Evolutionary conservation across 2,888 invertebrate genomes (phyloP).

Genomic region (Eupithecia dodoneata): DNA sequence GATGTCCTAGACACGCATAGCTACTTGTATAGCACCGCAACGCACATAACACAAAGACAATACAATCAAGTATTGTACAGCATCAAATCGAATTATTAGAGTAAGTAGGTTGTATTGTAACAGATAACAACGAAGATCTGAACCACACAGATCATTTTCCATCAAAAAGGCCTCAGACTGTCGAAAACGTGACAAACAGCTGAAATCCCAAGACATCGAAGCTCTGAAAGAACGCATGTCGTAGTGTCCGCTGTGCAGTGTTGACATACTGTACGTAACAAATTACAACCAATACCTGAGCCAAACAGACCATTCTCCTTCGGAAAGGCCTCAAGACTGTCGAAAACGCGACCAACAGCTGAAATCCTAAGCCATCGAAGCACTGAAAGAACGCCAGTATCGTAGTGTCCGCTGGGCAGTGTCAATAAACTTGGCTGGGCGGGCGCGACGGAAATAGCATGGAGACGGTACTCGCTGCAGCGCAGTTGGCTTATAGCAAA

Average conservation of each 20-base stretch:
- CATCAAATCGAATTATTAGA: not conserved
- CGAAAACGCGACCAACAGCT: not conserved
- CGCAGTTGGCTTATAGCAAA: conserved; percentile 13
- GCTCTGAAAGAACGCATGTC: conserved; percentile 27
- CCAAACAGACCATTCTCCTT: not conserved
- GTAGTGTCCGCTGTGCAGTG: conserved; percentile 59
- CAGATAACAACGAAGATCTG: not conserved
- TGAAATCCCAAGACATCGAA: conserved; percentile 16
- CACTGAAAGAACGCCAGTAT: conserved; percentile 30
- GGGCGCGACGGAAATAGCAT: conserved; percentile 78
- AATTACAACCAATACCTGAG: not conserved
- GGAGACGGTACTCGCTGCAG: conserved; percentile 73
- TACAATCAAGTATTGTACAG: not conserved
- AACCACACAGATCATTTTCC: not conserved
- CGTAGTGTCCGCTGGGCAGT: conserved; percentile 55
- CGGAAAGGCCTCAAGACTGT: not conserved
- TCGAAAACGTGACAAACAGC: not conserved
- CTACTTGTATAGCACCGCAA: not conserved
- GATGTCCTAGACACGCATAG: not conserved
- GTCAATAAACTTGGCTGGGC: conserved; percentile 82
- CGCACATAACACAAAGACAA: not conserved
- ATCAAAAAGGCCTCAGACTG: not conserved
- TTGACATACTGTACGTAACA: conserved; percentile 74
- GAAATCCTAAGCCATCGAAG: conserved; percentile 21
- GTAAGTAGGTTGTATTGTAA: not conserved